phyloP scores from a whole-genome alignment of 1,140 invertebrate genomes.

The Meteorus sp. region DNA sequence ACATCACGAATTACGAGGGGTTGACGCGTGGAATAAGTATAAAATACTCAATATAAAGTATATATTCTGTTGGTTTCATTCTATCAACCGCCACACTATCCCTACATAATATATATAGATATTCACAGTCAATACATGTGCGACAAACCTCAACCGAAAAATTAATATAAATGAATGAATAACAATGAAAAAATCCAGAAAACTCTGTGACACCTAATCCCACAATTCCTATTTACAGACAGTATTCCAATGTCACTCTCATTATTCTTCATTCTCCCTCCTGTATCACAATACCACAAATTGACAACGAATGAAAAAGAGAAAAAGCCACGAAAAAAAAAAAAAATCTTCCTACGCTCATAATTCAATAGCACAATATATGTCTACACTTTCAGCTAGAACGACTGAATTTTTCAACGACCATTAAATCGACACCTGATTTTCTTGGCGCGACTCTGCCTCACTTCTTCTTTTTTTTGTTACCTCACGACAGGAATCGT shows the following conservation, averaged over 20 bases:
- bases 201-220: too few species aligned
- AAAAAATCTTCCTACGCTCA: background rate
- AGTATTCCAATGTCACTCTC: too few species aligned
- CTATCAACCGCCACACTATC: background rate
- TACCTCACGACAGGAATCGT: background rate
- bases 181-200: too few species aligned
- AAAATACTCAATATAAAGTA: background rate
- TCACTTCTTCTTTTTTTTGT: background rate
- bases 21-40: conserved; percentile 18
- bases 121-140: too few species aligned
- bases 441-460: too few species aligned
- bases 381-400: background rate
- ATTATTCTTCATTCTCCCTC: too few species aligned
- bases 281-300: too few species aligned
- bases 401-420: conserved; percentile 19
- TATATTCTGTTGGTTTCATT: conserved; percentile 2
- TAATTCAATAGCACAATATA: conserved; percentile 18
- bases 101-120: too few species aligned
- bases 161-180: too few species aligned
- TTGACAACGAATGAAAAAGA: too few species aligned
- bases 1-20: conserved; percentile 22
- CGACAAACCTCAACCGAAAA: too few species aligned
- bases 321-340: background rate
- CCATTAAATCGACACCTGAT: conserved; percentile 24
- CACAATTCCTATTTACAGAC: too few species aligned